Base-by-base conservation (phyloP, 2,113 vertebrate species). In the Ceuthmochares aereus region DNA sequence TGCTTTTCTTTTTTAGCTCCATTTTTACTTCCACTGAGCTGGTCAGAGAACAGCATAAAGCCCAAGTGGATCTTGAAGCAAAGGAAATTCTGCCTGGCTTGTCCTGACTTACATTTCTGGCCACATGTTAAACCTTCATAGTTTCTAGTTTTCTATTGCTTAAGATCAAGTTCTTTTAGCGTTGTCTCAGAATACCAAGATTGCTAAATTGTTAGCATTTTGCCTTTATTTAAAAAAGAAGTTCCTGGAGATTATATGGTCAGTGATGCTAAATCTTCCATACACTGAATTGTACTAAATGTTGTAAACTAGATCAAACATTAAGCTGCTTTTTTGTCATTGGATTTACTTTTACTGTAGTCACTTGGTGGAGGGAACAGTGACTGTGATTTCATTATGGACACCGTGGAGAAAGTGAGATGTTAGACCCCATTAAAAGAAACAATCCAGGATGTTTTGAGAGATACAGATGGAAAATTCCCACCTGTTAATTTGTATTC, bases 401-500 rank as follows among this genome's bases (percentile, higher is more conserved):
- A 34, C 32, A 56, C 45, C 72, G n/a, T 80, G 45, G 47, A 93
- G 76, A 77, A 90, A 26, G 70, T 79, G 58, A 93, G 89, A 29
- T 60, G 32, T 59, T 83, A 79, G 79, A 64, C 20, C 23, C 32
- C 52, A 30, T 70, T 29, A 66, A 66, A 52, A 80, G 70, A 74
- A 90, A 49, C 8, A 19, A 6, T 73, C 75, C 25, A 58, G 66
- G 49, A 62, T 78, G 83, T 45, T 95, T 81, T 25, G 76, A 88
- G 49, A 78, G 60, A 68, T 43, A 78, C 4, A 91, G 70, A 81
- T 90, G 81, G 82, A 89, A 68, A 83, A 68, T 79, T 87, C 82
- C 89, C 70, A 87, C 26, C 77, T 95, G 76, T 75, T 89, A 78
- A 84, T 59, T 16, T 95, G 14, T 58, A 58, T 92, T 94, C 60